These are phyloP conservation scores for Macrosoma leucophasiata DNA, from an alignment of 2,888 invertebrate species.

Conservation along the genomic window DNA sequence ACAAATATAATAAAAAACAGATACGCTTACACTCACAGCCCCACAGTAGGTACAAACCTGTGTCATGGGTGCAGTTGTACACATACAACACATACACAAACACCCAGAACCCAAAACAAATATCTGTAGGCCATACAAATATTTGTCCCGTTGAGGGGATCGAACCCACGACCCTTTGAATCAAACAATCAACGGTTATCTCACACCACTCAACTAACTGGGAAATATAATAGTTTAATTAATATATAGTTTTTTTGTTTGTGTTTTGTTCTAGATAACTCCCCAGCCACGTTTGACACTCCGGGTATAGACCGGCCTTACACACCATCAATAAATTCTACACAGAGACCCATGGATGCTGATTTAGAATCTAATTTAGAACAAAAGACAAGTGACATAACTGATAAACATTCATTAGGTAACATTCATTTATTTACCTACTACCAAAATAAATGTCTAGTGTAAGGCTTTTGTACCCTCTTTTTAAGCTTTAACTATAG, in stretches of 20 bases:
- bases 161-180: no score
- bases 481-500: no score
- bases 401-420: constrained; percentile 62
- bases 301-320: constrained; percentile 75
- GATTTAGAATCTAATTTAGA: constrained; percentile 20
- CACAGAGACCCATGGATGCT: constrained; percentile 29
- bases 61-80: no score
- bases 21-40: no score
- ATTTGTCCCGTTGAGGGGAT: no score
- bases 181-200: no score
- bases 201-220: background rate
- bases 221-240: background rate
- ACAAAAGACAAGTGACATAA: constrained; percentile 47
- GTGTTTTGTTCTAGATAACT: constrained; percentile 74
- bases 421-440: background rate
- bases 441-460: background rate
- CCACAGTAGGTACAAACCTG: no score
- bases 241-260: background rate
- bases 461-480: no score
- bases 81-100: no score
- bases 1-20: no score
- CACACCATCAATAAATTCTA: constrained; percentile 43
- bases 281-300: constrained; percentile 96
- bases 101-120: no score
- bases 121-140: no score